These are phyloP conservation scores for Solenodon paradoxus DNA, from an alignment of 2,113 vertebrate genomes.

Conservation along the genomic window DNA sequence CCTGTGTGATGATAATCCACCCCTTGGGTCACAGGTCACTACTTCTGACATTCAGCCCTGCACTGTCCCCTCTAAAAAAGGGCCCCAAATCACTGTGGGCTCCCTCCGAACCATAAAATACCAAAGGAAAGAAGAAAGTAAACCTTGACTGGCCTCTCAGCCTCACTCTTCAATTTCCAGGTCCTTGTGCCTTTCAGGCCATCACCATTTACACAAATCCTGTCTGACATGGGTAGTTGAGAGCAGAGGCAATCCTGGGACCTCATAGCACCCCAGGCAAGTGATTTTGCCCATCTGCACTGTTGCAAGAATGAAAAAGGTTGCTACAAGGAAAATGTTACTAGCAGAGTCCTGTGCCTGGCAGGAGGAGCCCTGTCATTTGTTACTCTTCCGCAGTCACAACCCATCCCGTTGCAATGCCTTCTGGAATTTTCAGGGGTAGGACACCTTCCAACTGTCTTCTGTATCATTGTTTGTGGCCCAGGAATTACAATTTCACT, in stretches of 20 bases:
- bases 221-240: too few species aligned
- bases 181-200: background rate
- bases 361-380: rapidly evolving
- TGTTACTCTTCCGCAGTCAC: background rate
- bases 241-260: too few species aligned
- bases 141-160: background rate
- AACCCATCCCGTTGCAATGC: background rate
- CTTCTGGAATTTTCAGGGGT: background rate
- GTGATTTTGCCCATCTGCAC: background rate
- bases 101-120: background rate
- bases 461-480: background rate
- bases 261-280: background rate
- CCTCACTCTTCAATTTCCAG: background rate
- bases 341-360: background rate
- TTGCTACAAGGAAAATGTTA: background rate
- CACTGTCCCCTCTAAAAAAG: background rate
- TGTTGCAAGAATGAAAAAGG: background rate
- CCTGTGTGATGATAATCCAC: background rate
- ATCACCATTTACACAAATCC: background rate
- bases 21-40: background rate
- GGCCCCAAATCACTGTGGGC: background rate
- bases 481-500: background rate
- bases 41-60: background rate
- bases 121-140: background rate
- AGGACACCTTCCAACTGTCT: background rate